Percentiles rank a stretch among this genome's conserved stretches.
phyloP scores from a whole-genome alignment of 2,797 vertebrate species.

The Spatula versicolor region DNA sequence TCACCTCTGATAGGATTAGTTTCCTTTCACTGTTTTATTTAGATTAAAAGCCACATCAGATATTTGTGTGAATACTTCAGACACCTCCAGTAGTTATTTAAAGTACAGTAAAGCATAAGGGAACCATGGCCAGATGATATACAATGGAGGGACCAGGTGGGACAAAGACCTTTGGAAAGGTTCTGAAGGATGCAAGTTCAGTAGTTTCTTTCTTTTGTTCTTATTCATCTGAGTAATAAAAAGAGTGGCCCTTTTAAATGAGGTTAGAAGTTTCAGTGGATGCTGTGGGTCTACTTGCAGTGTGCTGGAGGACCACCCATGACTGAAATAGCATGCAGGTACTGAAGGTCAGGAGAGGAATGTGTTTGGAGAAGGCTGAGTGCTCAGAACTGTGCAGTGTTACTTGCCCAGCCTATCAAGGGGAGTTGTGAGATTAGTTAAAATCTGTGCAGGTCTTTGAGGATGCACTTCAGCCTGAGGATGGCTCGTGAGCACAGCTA shows the following conservation, averaged over 20 bases:
- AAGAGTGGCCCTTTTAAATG: not conserved
- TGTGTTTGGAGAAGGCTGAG: not conserved
- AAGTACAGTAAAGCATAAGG: not conserved
- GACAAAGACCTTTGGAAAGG: not conserved
- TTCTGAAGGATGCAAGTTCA: not conserved
- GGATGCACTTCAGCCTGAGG: not conserved
- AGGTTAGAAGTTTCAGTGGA: not conserved
- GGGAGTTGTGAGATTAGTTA: not conserved
- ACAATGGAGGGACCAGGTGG: accelerated
- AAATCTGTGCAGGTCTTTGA: not conserved
- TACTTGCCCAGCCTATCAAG: not conserved
- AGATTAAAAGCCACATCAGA: not conserved
- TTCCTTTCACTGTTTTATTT: not conserved
- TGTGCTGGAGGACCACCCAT: not conserved
- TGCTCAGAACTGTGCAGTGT: not conserved
- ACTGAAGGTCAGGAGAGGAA: not conserved
- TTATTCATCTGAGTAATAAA: not conserved
- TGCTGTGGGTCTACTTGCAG: not conserved
- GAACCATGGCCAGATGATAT: not conserved
- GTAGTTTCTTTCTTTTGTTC: not conserved
- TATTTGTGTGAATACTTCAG: not conserved
- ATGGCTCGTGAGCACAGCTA: not conserved
- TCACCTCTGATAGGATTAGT: not conserved
- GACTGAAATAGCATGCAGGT: not conserved
- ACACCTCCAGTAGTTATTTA: not conserved